Evolutionary conservation across 1,140 invertebrate species (phyloP), one percentile per base, ranked within the genome.

Genomic region (Catajapyx aquilonaris): DNA sequence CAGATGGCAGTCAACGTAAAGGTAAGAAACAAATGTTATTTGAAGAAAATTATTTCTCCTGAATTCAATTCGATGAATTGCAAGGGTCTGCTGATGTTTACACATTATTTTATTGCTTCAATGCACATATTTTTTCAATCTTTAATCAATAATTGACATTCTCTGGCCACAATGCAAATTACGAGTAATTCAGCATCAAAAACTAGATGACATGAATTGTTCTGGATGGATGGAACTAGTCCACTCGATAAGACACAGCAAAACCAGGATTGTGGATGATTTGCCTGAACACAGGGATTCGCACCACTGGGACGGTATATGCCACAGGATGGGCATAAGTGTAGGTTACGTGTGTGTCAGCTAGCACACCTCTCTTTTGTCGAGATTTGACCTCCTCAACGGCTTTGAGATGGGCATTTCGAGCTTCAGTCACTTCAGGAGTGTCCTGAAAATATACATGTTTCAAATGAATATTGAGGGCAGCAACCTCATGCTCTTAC

Each of bases 371-470:
- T 38, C 42, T 41, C 38, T 37, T 45, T 34, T 37, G 30, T 34
- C 36, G 25, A 15, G 42, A 35, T 36, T 42, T 34, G 28, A 28
- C 32, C 20, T 46, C 49, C 20, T 46, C 51, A 36, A 41, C 44
- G 20, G 44, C 41, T 39, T 9, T 42, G 34, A 45, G 36, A 36
- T 53, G 52, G 25, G 43, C 44, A 30, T 41, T 44, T 11, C 40
- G 38, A 38, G 51, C 51, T 17, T 42, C 45, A 32, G 34, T 41
- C 9, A 54, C 53, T 42, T 55, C 52, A 20, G 48, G 44, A 20
- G 50, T 53, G 31, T 50, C 46, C 25, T 46, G 16, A 9, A 11
- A 13, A 13, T 15, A 5, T 34, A 9, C 9, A 11, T 9, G 16
- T 34, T 34, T 5, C 7, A 11, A 17, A 34, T 10, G 7, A 34